Evolutionary conservation across 2,888 invertebrate species (phyloP).

Genomic region (Oligia strigilis): DNA sequence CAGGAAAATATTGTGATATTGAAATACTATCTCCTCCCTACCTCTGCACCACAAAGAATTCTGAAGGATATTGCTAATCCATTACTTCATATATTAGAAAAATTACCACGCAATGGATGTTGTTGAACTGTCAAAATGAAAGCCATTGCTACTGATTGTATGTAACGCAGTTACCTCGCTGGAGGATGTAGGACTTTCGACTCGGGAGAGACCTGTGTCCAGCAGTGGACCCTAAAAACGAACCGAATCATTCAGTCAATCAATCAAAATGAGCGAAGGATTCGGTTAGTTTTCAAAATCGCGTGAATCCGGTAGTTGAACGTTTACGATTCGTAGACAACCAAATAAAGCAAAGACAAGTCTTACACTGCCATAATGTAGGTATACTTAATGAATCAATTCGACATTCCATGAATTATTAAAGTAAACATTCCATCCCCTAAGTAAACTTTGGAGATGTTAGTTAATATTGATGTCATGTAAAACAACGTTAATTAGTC

Average conservation of each 20-base stretch:
- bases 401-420: constrained; percentile 24
- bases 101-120: no score
- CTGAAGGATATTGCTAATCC: no score
- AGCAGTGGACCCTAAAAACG: no score
- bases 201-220: no score
- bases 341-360: background rate
- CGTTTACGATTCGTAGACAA: background rate
- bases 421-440: background rate
- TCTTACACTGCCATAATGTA: background rate
- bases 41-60: no score
- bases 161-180: no score
- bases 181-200: no score
- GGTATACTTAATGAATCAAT: constrained; percentile 28
- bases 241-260: background rate
- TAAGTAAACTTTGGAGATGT: constrained; percentile 1
- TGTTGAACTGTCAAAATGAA: no score
- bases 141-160: no score
- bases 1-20: background rate
- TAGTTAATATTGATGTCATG: background rate
- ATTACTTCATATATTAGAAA: no score
- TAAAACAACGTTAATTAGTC: background rate
- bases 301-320: background rate
- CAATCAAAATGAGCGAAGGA: background rate
- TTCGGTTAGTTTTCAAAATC: background rate
- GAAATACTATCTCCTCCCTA: background rate